Conservation (phyloP, 53 echinoderm and acorn worm genomes). For the Zoroaster sp. region DNA sequence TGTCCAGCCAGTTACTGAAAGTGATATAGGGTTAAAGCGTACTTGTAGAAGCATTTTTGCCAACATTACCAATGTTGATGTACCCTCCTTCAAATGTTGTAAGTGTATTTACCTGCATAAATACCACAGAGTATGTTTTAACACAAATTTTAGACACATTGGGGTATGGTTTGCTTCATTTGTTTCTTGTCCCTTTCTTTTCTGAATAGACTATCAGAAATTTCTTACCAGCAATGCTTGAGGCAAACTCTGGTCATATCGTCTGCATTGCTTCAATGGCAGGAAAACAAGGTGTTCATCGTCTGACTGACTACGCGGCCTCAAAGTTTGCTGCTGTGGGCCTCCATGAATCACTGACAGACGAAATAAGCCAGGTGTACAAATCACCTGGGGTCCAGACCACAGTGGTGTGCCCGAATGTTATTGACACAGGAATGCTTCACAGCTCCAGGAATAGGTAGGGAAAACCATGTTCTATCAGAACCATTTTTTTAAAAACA, state of each 20-base stretch:
- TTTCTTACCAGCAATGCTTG: conserved; percentile 84
- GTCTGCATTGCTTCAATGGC: conserved; percentile 77
- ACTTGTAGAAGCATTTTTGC: too few relatives aligned
- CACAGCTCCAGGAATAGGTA: conserved; percentile 61
- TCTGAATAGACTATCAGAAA: conserved; percentile 66
- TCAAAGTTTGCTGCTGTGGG: conserved; percentile 78
- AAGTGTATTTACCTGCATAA: too few relatives aligned
- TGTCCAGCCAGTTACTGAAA: too few relatives aligned
- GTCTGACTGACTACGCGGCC: conserved; percentile 76
- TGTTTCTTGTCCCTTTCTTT: background rate
- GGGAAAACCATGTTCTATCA: too few relatives aligned
- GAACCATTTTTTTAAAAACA: too few relatives aligned
- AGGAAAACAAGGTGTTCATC: conserved; percentile 64
- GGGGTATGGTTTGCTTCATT: too few relatives aligned
- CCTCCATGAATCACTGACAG: conserved; percentile 70
- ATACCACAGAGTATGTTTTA: too few relatives aligned
- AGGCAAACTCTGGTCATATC: conserved; percentile 78
- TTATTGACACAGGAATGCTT: conserved; percentile 77
- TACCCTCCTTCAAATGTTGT: too few relatives aligned
- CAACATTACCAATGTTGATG: too few relatives aligned
- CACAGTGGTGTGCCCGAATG: conserved; percentile 72
- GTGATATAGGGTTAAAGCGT: too few relatives aligned
- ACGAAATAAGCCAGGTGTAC: conserved; percentile 58
- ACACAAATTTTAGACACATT: too few relatives aligned
- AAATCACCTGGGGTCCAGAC: conserved; percentile 61